Evolutionary conservation across 2,888 invertebrate genomes (phyloP), one percentile per base, ranked within the genome.

Genomic region (Pedicia rivosa): DNA sequence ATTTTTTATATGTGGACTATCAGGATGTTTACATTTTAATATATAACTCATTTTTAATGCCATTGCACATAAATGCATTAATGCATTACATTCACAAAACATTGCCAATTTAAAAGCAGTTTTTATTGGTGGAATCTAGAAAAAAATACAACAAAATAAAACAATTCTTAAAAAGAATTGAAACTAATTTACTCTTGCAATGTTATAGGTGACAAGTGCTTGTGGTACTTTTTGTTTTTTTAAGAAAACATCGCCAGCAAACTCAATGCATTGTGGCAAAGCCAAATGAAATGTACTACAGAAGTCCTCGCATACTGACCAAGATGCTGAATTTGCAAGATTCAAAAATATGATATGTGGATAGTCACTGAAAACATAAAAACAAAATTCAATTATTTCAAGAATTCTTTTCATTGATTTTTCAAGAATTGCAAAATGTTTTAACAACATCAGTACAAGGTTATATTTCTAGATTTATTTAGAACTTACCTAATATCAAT

Each of bases 231-330:
- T 74, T 10, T 77, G 76, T 42, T 77, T 71, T 4, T 77, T 68
- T 51, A 91, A 64, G 50, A 84, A 67, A 56, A 80, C 68, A 58
- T 90, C 88, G 0, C 87, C 87, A 20, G 86, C 81, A 47, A 74
- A 72, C 53, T 84, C 81, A 44, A 90, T 65, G 41, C 62, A 62
- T 12, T 52, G 51, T 35, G 57, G 54, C 27, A 54, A 57, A 6
- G 54, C 50, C 2, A 62, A 47, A 50, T 62, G 59, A 15, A 62
- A 62, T 1, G 57, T 59, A 40, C 57, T 59, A 44, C 61, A 62
- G 40, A 62, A 61, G 38, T 62, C 60, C 16, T 60, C 58, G 37
- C 62, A 62, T 35, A 56, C 50, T 9, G 48, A 49, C 57, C 60
- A 62, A 32, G 52, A 51, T 10, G 51, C 50, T 4, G 48, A 43